These are phyloP conservation scores for Calidris pugnax DNA, from an alignment of 2,113 vertebrate species.

Conservation along the genomic window DNA sequence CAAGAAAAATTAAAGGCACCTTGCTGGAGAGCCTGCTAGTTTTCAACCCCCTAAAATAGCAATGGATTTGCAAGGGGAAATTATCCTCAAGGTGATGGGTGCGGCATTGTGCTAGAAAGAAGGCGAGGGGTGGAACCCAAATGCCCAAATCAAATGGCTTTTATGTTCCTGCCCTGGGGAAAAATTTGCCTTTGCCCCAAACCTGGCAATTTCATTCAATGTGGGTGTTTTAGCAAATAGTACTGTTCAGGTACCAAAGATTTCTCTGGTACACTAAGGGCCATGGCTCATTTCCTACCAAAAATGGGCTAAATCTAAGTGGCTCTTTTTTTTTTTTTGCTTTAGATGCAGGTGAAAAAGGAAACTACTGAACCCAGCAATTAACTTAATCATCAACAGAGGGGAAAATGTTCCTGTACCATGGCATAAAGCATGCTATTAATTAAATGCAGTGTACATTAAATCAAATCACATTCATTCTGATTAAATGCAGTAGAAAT, in stretches of 20 bases:
- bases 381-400: not conserved
- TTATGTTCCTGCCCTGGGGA: not conserved
- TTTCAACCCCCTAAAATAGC: not conserved
- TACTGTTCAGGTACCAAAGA: not conserved
- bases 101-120: not conserved
- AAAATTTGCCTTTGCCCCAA: not conserved
- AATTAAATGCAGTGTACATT: not conserved
- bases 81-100: not conserved
- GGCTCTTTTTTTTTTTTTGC: not conserved
- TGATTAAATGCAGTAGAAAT: not conserved
- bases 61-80: not conserved
- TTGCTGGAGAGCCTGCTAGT: not conserved
- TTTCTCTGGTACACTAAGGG: not conserved
- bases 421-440: not conserved
- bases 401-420: not conserved
- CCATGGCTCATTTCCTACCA: not conserved
- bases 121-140: fast-evolving
- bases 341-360: not conserved
- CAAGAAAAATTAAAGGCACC: fast-evolving
- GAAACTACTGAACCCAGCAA: not conserved
- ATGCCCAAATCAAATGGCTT: not conserved
- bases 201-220: not conserved
- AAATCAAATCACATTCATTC: not conserved
- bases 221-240: not conserved
- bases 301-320: not conserved